Percentiles rank a stretch among this genome's conserved stretches.
Conservation (phyloP, 2,888 invertebrate species). For the Phyllotreta striolata region DNA sequence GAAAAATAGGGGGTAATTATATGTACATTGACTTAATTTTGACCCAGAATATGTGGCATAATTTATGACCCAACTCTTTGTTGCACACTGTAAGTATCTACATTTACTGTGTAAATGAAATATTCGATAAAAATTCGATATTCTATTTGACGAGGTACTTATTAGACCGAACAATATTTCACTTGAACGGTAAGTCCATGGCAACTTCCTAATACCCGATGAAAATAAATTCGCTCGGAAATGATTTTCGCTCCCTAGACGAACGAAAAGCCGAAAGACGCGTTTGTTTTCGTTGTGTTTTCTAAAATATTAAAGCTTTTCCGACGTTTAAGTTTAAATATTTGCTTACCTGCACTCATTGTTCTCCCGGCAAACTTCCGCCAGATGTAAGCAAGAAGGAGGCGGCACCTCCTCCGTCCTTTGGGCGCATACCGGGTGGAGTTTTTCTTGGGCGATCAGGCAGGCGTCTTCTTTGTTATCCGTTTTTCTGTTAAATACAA, state of each 20-base stretch:
- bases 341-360: constrained; percentile 80
- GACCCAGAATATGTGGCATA: too few species aligned
- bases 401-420: constrained; percentile 70
- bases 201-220: constrained; percentile 11
- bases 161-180: too few species aligned
- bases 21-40: too few species aligned
- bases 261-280: constrained; percentile 7
- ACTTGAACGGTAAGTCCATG: too few species aligned
- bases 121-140: too few species aligned
- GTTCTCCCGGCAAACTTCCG: constrained; percentile 83
- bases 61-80: too few species aligned
- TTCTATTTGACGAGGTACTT: too few species aligned
- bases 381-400: constrained; percentile 87
- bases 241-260: constrained; percentile 19
- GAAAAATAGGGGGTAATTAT: too few species aligned
- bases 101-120: too few species aligned
- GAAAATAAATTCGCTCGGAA: constrained; percentile 22
- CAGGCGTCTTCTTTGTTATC: constrained; percentile 87
- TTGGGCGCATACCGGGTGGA: constrained; percentile 90
- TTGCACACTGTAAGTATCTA: too few species aligned
- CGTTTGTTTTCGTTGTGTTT: constrained; percentile 25
- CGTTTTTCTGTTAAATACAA: constrained; percentile 73
- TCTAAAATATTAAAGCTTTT: constrained; percentile 22
- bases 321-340: constrained; percentile 33
- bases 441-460: constrained; percentile 87